Evolutionary conservation across 2,888 invertebrate species (phyloP).

Genomic region (Cantharis rustica): DNA sequence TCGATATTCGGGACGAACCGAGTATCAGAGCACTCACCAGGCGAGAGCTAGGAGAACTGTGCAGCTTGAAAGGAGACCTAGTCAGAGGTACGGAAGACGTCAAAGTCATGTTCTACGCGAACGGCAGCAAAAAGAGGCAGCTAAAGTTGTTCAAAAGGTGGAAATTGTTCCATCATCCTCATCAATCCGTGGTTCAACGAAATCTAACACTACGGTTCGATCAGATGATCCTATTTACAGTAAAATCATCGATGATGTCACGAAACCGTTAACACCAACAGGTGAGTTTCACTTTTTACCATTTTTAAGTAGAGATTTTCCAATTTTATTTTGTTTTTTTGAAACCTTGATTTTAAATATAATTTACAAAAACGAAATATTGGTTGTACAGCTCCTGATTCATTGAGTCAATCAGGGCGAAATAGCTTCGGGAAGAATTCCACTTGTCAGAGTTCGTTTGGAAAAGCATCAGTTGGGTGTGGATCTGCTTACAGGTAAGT

Average conservation of each 20-base stretch:
- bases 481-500: constrained; percentile 56
- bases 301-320: no score
- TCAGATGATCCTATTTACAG: constrained; percentile 53
- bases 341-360: neutral
- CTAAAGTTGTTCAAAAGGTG: constrained; percentile 44
- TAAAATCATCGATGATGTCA: constrained; percentile 50
- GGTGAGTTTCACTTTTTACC: constrained; percentile 10
- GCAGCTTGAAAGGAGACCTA: constrained; percentile 94
- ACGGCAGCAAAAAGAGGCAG: constrained; percentile 57
- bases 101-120: constrained; percentile 88
- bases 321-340: no score
- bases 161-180: constrained; percentile 35
- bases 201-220: constrained; percentile 55
- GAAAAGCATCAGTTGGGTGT: constrained; percentile 57
- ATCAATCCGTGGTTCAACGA: constrained; percentile 62
- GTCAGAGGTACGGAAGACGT: constrained; percentile 92
- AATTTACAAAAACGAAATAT: neutral
- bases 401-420: constrained; percentile 46
- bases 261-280: constrained; percentile 39
- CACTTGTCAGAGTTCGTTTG: constrained; percentile 50
- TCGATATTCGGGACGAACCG: constrained; percentile 86
- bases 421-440: constrained; percentile 50
- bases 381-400: constrained; percentile 46
- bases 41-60: constrained; percentile 90
- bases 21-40: constrained; percentile 94